Evolutionary conservation across 1,140 invertebrate species (phyloP), one percentile per base, ranked within the genome.

Genomic region (Panulirus ornatus): DNA sequence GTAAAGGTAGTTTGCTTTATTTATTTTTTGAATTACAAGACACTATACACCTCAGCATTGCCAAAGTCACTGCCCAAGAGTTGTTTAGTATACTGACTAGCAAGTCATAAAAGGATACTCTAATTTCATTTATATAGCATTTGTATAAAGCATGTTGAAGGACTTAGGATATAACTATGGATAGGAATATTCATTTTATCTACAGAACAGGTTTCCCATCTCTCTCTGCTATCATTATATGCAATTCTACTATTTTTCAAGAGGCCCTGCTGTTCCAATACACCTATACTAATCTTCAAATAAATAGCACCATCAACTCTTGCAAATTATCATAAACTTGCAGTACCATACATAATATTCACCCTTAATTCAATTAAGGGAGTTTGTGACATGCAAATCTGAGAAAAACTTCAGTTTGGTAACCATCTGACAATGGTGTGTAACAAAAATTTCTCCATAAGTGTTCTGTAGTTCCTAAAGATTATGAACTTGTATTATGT

Each of bases 251-350:
- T 84, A 51, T 34, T 84, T 42, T 44, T 40, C 38, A 84, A 22
- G 73, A 76, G 42, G 82, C 82, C 82, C 66, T 40, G 54, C 82
- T 63, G 42, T 70, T 84, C 58, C 82, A 84, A 38, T 71, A 63
- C 66, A 79, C 76, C 82, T 66, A 70, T n/a, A 84, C 83, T 84
- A 58, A 36, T 84, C 70, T 73, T 84, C 63, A 73, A 84, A 84
- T 44, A 84, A 73, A 84, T 84, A 84, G 83, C 83, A 84, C 83
- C 83, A 84, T 84, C 42, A 84, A 84, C 40, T 71, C 42, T 70
- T 51, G 66, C 66, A 84, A 73, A 73, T 73, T 36, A 83, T 58
- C 36, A 34, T 73, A 84, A 84, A 84, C 83, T 84, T 84, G 83
- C 83, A 84, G n/a, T n/a, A n/a, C n/a, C n/a, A 51, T 84, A 84